Base-by-base conservation (phyloP, 2,113 vertebrate species). In the Melanerpes formicivorus region DNA sequence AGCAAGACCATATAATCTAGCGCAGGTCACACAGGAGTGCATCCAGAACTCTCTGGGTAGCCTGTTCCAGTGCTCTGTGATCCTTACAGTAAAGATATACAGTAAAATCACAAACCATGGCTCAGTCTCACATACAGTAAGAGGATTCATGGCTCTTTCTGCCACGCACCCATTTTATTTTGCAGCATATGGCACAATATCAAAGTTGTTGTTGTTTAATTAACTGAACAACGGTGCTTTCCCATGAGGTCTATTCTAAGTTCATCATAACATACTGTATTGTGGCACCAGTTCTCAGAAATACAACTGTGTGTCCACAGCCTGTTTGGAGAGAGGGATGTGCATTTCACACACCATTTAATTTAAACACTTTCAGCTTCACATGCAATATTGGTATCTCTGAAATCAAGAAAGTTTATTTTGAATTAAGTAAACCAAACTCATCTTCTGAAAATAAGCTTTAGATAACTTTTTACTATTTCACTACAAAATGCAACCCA, bases 121-220 rank as follows among this genome's bases (percentile, higher is more conserved):
- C 70, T 90, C 66, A 86, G 73, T 29, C 65, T 93, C 62, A 29
- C 29, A 56, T 16, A 64, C n/a, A 50, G 23, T 59, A 32, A 85
- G 75, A 84, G 65, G 69, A 81, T 60, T 91, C 62, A 71, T 66
- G 32, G 46, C 48, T 87, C 74, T 77, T 80, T 90, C 67, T 88
- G 54, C 86, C 82, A 82, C 14, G 48, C 71, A 88, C 13, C 4
- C 64, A 80, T 84, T 94, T 90, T 63, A 88, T 70, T 94, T 86
- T 82, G 84, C 60, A 95, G 72, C 69, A 79, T 86, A 93, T 77
- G 75, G 67, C 66, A 92, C 0, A 63, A 42, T 37, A 96, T 72
- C 79, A 80, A 81, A 84, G 81, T 58, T 82, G 19, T 67, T 93
- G 23, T 82, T 74, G 74, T 77, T 80, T 77, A 95, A 93, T 85